phyloP scores from a whole-genome alignment of 2,888 invertebrate genomes.

The Teleogryllus oceanicus region DNA sequence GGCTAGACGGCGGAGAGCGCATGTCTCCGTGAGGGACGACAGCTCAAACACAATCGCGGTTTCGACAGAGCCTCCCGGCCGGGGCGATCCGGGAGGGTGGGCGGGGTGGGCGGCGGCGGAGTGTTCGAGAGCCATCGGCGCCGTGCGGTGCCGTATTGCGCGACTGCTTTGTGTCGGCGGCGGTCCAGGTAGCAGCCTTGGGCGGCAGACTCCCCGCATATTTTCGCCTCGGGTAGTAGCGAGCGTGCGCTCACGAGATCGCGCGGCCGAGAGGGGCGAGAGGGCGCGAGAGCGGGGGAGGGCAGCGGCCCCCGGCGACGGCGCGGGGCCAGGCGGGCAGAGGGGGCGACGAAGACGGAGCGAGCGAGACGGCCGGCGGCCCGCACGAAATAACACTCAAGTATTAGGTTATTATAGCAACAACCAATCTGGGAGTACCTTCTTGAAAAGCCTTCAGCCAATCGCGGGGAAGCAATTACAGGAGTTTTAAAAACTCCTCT shows the following conservation, averaged over 20 bases:
- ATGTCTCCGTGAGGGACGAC: too few species aligned
- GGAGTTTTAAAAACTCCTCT: slow-evolving; percentile 22
- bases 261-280: neutral
- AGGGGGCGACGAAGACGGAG: neutral
- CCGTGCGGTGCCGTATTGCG: too few species aligned
- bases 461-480: slow-evolving; percentile 30
- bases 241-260: neutral
- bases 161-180: too few species aligned
- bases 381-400: slow-evolving; percentile 27
- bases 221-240: neutral
- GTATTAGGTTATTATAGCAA: slow-evolving; percentile 32
- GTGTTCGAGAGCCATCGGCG: too few species aligned
- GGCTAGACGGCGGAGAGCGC: too few species aligned
- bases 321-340: neutral
- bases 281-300: neutral
- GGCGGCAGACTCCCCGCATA: neutral
- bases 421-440: slow-evolving; percentile 32
- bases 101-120: too few species aligned
- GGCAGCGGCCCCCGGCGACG: neutral
- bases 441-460: slow-evolving; percentile 30
- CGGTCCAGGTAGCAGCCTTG: neutral
- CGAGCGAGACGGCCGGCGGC: neutral
- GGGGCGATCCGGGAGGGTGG: too few species aligned
- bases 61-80: too few species aligned
- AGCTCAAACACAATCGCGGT: too few species aligned